Evolutionary conservation across 2,113 vertebrate species (phyloP), one percentile per base, ranked within the genome.

Genomic region (Oreochromis spilurus): DNA sequence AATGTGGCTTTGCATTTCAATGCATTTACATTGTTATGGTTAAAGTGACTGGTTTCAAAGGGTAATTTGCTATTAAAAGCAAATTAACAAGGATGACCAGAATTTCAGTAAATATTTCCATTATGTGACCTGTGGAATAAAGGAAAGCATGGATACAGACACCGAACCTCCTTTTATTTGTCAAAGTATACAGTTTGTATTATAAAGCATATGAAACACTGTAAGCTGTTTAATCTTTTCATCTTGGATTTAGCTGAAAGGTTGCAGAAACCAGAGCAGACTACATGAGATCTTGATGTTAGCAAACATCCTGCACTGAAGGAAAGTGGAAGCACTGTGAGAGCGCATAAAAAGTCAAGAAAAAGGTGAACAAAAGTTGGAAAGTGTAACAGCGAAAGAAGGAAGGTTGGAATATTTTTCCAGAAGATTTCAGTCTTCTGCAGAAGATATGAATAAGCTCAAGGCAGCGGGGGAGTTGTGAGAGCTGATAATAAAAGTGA

Each of bases 1-100:
- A 7, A 83, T 92, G 90, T 79, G 75, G 86, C 54, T 83, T 87
- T 40, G 67, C 29, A 50, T 77, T 36, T 48, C 78, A 36, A 89
- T 67, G 81, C 11, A 79, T n/a, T 81, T 21, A 57, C 77, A 72
- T 89, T 84, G 43, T 67, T 86, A 53, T 21, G 50, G 81, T 70
- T 26, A 43, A 80, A 21, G 19, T 21, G 81, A 10, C 52, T 48
- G 72, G 54, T 87, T 90, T 87, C 29, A 91, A 84, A 65, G 67
- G 43, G 75, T 77, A 43, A 77, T 83, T 88, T 62, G 9, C 58
- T 84, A 79, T 92, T 84, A 67, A 82, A 91, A 90, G 57, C 4
- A 13, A 89, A 75, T 93, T 84, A 88, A 34, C 4, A n/a, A 21
- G 53, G 13, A 36, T 54, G 81, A 52, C 81, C 62, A 72, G 38